Evolutionary conservation across 30 jellyfish, hydroid and myxozoan species (phyloP), one percentile per base, ranked within the genome.

Genomic region (Hydractinia echinata): DNA sequence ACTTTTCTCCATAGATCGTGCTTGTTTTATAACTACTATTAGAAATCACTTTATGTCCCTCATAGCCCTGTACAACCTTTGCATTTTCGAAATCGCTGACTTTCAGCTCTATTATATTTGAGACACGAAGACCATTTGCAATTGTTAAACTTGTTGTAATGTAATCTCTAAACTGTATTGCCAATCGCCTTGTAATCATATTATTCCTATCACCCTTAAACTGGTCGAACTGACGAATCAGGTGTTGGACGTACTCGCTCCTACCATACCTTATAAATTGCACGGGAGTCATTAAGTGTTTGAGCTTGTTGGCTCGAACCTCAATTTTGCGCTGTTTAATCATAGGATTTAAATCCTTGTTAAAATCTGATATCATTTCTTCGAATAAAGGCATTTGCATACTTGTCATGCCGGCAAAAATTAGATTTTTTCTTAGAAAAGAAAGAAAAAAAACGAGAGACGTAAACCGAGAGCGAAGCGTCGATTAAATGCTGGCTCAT

Each of bases 1-100:
- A 67, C 48, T 67, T 67, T 67, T 67, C 77, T 8, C 77, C 77
- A 67, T 67, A 67, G 13, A 67, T 67, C 44, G 77, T 67, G 10
- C 48, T 10, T 13, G 77, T 67, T 67, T 67, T 67, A 20, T 67
- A 67, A 19, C 19, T 67, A 8, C 10, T 8, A 20, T 67, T 67
- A 20, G 77, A 10, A 10, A 67, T 20, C 10, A 67, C 77, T 9
- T 19, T 13, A 20, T 67, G 77, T 9, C 77, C 77, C 44, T 67
- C 77, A 20, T 67, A 67, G 8, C 77, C 77, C 48, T 67, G 10
- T 67, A 67, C 77, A 10, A 10, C 77, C 44, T 14, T 20, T 8
- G 77, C 77, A 9, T 67, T 44, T 19, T 67, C 44, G 77, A 67
- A 10, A 20, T 67, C 77, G 10, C 19, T 67, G 44, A 67, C 48